phyloP scores from a whole-genome alignment of 2,113 vertebrate genomes.

The Oriolus oriolus region DNA sequence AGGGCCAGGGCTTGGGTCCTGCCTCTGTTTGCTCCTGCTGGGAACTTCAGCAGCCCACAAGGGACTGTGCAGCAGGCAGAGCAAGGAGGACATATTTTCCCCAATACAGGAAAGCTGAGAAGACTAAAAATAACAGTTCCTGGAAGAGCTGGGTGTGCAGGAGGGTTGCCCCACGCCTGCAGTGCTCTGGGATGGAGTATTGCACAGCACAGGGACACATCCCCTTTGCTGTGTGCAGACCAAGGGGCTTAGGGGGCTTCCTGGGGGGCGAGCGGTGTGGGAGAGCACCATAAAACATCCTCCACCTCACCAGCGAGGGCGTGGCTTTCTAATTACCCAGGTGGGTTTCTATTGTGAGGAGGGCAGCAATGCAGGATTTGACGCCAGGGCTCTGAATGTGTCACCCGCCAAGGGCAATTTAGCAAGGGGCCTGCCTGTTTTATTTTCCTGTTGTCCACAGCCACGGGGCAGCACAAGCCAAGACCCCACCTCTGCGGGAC shows the following conservation, averaged over 20 bases:
- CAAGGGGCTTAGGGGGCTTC: not conserved
- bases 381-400: constrained; percentile 57
- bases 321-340: constrained; percentile 40
- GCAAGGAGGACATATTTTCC: not conserved
- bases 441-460: not conserved
- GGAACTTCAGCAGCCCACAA: not conserved
- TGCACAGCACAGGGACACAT: not conserved
- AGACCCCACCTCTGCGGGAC: not conserved
- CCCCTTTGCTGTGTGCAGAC: not conserved
- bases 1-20: not conserved
- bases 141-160: not conserved
- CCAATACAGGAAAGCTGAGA: not conserved
- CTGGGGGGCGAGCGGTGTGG: rapidly evolving
- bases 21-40: not conserved
- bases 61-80: not conserved
- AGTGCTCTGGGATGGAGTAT: not conserved
- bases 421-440: not conserved
- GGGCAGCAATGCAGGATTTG: constrained; percentile 48
- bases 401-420: constrained; percentile 23
- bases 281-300: constrained; percentile 34
- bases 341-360: constrained; percentile 47
- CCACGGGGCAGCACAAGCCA: not conserved
- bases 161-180: rapidly evolving
- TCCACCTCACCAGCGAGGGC: not conserved
- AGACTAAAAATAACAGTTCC: not conserved